Evolutionary conservation across 2,888 invertebrate species (phyloP), one percentile per base, ranked within the genome.

Genomic region (Emmelina monodactyla): DNA sequence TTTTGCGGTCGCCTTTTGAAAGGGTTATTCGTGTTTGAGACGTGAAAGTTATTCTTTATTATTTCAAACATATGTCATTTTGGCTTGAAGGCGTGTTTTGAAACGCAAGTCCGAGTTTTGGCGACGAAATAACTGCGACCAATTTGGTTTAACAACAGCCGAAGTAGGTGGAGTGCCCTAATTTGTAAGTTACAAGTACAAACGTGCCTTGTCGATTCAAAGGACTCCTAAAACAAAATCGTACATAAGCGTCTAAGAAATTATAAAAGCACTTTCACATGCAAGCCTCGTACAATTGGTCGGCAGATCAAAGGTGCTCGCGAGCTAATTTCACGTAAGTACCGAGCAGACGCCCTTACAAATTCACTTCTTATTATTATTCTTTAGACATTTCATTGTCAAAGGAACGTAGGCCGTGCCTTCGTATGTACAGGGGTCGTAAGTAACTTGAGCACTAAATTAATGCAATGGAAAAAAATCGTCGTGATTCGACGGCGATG

Each of bases 301-400:
- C 64, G 69, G 70, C 60, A 68, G 67, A 70, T 76, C 76, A 79
- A 79, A 78, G 75, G 53, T 45, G 58, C 54, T 59, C 63, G 57
- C 59, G 55, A 65, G 75, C 76, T 76, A 79, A 79, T 79, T 76
- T 76, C 66, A 71, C 65, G 68, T 71, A 76, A 75, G 75, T 67
- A 70, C 72, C 62, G 55, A 58, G 58, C 60, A 62, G 56, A 67
- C 66, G 67, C 69, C 70, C 73, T 75, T 72, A 68, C 61, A 59
- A 63, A 57, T 55, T 60, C 52, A 52, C 54, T 53, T 55, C 55
- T 55, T 55, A 64, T 76, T 75, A 73, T 75, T 75, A 70, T 70
- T 62, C 61, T 63, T 62, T 59, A 55, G 61, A 66, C n/a, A n/a
- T 64, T 68, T 64, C 66, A 70, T 76, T 72, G 66, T 67, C n/a